Evolutionary conservation across 2,797 vertebrate genomes (phyloP).

Genomic region (Harpagifer antarcticus): DNA sequence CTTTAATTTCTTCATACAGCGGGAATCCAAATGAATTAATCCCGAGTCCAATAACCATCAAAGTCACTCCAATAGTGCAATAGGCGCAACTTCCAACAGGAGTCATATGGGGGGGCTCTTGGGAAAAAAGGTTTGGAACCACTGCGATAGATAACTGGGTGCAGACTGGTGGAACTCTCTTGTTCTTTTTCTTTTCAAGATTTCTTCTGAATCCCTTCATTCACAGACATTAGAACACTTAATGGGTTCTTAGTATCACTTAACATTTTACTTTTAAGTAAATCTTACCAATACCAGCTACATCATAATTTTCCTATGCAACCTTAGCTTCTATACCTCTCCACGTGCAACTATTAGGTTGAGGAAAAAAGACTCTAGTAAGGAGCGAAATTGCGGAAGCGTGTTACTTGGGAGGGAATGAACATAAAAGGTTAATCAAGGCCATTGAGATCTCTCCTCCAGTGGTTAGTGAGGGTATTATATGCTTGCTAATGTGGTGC

Average conservation of each 20-base stretch:
- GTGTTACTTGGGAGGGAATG: slow-evolving; percentile 50
- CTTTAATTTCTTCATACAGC: no score
- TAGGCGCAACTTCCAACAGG: no score
- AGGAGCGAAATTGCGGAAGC: slow-evolving; percentile 52
- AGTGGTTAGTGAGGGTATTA: slow-evolving; percentile 28
- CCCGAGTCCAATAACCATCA: no score
- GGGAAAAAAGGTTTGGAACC: no score
- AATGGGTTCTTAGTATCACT: slow-evolving; percentile 2
- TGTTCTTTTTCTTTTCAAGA: neutral
- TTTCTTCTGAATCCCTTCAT: slow-evolving; percentile 5
- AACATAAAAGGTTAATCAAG: slow-evolving; percentile 70
- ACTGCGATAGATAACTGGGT: neutral
- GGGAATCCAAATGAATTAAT: no score
- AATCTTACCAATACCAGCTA: neutral
- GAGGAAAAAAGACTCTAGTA: slow-evolving; percentile 47
- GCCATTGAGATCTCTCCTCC: slow-evolving; percentile 49
- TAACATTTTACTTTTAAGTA: slow-evolving; percentile 8
- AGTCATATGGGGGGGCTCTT: no score
- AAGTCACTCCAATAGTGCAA: no score
- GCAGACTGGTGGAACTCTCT: neutral
- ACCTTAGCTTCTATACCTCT: slow-evolving; percentile 5
- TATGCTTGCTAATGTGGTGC: slow-evolving; percentile 22
- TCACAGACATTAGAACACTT: neutral
- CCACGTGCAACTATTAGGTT: slow-evolving; percentile 49
- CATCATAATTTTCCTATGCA: slow-evolving; percentile 19